Base-by-base conservation (phyloP, 2,888 invertebrate species). In the Agonopterix arenella region DNA sequence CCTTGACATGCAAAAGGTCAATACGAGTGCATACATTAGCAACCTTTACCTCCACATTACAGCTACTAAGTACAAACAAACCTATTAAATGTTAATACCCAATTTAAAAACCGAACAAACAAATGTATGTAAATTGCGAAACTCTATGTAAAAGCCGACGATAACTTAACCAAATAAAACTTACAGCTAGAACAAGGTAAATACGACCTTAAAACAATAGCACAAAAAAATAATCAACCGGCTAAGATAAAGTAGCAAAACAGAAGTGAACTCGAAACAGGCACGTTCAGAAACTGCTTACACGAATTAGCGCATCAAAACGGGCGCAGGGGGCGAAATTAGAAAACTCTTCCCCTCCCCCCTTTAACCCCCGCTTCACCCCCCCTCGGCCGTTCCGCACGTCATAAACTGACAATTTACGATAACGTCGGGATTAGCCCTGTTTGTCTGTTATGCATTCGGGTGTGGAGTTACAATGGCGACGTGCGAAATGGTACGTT, bases 361-460 rank as follows among this genome's bases (percentile, higher is more conserved):
- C 18, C n/a, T n/a, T 16, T 9, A 13, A 18, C 8, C 11, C 43
- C 43, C 43, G 45, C 36, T 56, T 65, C 64, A 55, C 54, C 54
- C 53, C 71, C 71, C 73, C 77, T 68, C 77, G 72, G 71, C 80
- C 89, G 82, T 86, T 89, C 85, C 79, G 88, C 89, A 90, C 89
- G 89, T 90, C 90, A 89, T 90, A 90, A 90, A 89, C 88, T 89
- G 89, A 89, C 89, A 86, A 90, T 90, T 90, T 90, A 90, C 89
- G 90, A 89, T 90, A 89, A 88, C 85, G 81, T 76, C 76, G 80
- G 89, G 89, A 89, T 90, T 89, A 89, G 89, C 88, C 28, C 74
- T 84, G 86, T 88, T 85, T 88, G 88, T 85, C 83, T 86, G 85
- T 83, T 80, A 81, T 83, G 85, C 85, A 83, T 82, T 79, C 80